A percentile compares a stretch with the other conserved stretches of the same genome.
Evolutionary conservation across 1,140 invertebrate species (phyloP).

Genomic region (Drosophila nebulosa): DNA sequence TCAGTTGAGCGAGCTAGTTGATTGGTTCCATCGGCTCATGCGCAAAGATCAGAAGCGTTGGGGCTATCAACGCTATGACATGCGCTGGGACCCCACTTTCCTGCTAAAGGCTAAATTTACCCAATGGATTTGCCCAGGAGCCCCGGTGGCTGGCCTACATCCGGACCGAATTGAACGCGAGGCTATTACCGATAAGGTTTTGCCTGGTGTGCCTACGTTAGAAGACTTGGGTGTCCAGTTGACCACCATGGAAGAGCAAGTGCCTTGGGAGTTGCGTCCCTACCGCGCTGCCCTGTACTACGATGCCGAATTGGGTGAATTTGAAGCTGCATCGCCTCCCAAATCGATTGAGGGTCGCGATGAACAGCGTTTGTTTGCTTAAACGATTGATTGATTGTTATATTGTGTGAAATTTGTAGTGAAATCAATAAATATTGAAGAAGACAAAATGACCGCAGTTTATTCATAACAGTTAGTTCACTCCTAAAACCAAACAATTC

Average conservation of each 20-base stretch:
- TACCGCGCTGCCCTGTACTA: conserved; percentile 86
- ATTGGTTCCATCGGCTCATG: conserved; percentile 88
- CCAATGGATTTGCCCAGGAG: conserved; percentile 84
- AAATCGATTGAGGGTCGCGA: conserved; percentile 64
- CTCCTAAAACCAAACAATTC: too few species aligned
- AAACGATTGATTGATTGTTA: conserved; percentile 20
- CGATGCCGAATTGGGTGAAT: conserved; percentile 88
- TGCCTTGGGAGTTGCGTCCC: conserved; percentile 88
- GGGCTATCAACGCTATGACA: conserved; percentile 86
- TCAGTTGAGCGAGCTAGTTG: conserved; percentile 86
- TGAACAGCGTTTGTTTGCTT: conserved; percentile 62
- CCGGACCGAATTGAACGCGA: conserved; percentile 93
- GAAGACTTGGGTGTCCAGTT: conserved; percentile 93
- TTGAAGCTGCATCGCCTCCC: conserved; percentile 85
- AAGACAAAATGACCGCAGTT: neutral
- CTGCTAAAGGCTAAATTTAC: conserved; percentile 85
- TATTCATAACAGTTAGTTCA: neutral
- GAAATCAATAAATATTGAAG: conserved; percentile 42
- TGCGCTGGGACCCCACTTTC: conserved; percentile 87
- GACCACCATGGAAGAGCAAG: conserved; percentile 88
- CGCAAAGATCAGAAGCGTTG: conserved; percentile 84
- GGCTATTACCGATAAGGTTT: conserved; percentile 86
- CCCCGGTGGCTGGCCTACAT: conserved; percentile 86
- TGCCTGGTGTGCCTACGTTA: conserved; percentile 87
- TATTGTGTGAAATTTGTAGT: conserved; percentile 57